phyloP scores from a whole-genome alignment of 2,113 vertebrate species.

The Dasyurus viverrinus region DNA sequence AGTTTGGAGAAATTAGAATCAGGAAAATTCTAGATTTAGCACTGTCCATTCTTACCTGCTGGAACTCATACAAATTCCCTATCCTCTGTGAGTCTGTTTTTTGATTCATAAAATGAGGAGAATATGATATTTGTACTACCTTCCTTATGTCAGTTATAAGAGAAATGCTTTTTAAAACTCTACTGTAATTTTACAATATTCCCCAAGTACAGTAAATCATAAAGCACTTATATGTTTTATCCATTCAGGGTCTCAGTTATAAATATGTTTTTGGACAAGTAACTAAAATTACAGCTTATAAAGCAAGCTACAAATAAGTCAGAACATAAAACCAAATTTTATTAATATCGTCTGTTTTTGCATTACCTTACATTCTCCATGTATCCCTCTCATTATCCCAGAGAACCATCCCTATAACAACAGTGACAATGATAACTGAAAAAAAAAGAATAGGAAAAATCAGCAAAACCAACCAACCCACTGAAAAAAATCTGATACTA shows the following conservation, averaged over 20 bases:
- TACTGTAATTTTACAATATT: background rate
- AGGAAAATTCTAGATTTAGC: background rate
- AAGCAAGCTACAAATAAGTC: background rate
- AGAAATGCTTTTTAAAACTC: background rate
- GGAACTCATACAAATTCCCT: background rate
- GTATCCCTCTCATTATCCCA: background rate
- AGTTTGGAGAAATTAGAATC: background rate
- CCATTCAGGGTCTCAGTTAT: background rate
- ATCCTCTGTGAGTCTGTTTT: background rate
- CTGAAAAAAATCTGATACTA: background rate
- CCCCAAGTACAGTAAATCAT: background rate
- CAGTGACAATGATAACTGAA: background rate
- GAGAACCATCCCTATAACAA: background rate
- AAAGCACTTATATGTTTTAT: background rate
- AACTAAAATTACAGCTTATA: background rate
- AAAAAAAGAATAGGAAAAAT: background rate
- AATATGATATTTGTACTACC: background rate
- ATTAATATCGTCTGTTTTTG: background rate
- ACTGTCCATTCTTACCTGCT: background rate
- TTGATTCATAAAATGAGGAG: background rate
- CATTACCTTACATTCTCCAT: background rate
- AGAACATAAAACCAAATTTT: background rate
- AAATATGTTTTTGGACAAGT: background rate
- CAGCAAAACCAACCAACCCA: background rate
- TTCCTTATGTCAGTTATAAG: background rate